phyloP scores from a whole-genome alignment of 2,797 vertebrate species.

The Saxicola maurus region DNA sequence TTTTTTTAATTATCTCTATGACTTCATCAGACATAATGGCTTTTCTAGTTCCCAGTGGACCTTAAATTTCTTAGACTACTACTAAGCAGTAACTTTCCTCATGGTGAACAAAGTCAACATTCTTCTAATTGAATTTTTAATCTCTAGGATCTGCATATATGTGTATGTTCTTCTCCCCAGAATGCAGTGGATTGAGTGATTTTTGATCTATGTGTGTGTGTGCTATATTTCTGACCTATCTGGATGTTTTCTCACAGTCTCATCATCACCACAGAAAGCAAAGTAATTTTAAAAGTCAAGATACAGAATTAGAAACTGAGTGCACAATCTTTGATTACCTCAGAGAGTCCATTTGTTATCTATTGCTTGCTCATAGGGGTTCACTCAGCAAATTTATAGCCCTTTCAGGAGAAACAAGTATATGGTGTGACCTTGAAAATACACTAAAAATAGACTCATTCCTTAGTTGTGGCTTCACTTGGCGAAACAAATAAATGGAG shows the following conservation, averaged over 20 bases:
- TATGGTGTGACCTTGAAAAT: constrained; percentile 28
- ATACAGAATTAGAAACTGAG: constrained; percentile 59
- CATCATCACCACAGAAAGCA: background rate
- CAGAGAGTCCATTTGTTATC: constrained; percentile 40
- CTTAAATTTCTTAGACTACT: constrained; percentile 15
- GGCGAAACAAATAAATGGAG: background rate
- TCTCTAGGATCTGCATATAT: background rate
- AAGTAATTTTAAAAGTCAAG: constrained; percentile 62
- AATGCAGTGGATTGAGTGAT: background rate
- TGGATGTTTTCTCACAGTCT: constrained; percentile 24
- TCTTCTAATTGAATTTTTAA: background rate
- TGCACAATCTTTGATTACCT: constrained; percentile 52
- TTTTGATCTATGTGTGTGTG: background rate
- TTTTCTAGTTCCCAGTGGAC: background rate
- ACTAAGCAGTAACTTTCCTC: constrained; percentile 19
- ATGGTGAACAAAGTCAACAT: constrained; percentile 41
- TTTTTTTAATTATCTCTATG: background rate
- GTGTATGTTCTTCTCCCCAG: background rate
- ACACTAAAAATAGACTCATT: background rate
- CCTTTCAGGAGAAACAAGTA: constrained; percentile 2
- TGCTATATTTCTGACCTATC: background rate
- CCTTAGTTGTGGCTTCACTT: background rate
- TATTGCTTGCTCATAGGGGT: background rate
- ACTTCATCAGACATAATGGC: background rate
- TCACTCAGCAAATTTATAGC: constrained; percentile 27